Base-by-base conservation (phyloP, 2,888 invertebrate genomes). In the Chromoteleia sp. region DNA sequence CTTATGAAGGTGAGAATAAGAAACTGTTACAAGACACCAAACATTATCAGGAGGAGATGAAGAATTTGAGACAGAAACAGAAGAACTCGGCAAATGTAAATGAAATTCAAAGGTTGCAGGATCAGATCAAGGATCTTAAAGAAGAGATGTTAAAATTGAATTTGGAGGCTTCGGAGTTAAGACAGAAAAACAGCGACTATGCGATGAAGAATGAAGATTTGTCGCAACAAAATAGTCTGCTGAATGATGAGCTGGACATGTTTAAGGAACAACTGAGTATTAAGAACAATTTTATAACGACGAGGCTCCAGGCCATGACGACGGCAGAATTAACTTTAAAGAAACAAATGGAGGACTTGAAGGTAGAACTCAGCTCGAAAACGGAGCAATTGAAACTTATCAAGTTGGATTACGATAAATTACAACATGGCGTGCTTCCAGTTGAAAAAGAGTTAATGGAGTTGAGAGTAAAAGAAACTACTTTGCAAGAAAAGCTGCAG, bases 1-100 rank as follows among this genome's bases (percentile, higher is more conserved):
- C 90, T 48, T 91, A 91, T 41, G 91, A 91, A 56, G 84, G 80
- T 0, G 91, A 91, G 45, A 91, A 91, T 59, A 91, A 90, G 61
- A 88, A 88, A 58, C 63, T 91, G n/a, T 83, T 90, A 30, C 83
- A 85, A 14, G 91, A 91, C 17, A 87, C 84, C 0, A 91, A 91
- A 48, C 84, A 84, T 3, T 83, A 89, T 56, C 88, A 90, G 10
- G 87, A 86, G 5, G 91, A 91, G 52, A 63, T 88, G 63, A 91
- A 88, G 63, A 85, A 71, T 25, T 45, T 85, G 10, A 86, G 86
- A 6, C 75, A 81, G 5, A 88, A 86, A 30, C 87, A 88, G 14
- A 88, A 86, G 41, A 85, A 84, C 3, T 65, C 81, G 0, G 39
- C 83, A 1, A 85, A 87, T 17, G 30, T 59, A 0, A 87, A 84